Evolutionary conservation across 1,140 invertebrate species (phyloP), one percentile per base, ranked within the genome.

Genomic region (Drosophila simulans): DNA sequence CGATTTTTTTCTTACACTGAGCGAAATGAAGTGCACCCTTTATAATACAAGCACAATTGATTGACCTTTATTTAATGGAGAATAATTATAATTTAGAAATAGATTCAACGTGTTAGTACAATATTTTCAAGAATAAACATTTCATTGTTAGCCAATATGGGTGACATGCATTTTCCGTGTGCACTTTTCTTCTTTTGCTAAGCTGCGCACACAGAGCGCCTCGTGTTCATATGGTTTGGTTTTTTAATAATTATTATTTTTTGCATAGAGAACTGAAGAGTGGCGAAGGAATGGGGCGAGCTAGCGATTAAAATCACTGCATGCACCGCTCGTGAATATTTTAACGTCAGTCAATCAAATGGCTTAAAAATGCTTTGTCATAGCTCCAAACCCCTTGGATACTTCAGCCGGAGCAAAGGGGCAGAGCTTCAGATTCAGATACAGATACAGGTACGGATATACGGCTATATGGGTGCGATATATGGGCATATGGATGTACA

Each of bases 281-380:
- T 52, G 65, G 56, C 72, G 70, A 83, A 83, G 82, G 72, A 86
- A 51, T 84, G 83, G 70, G 83, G 75, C 75, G 65, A 56, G 83
- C 79, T 72, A 62, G 82, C 82, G 82, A 86, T 86, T 86, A 86
- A 86, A 86, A 86, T 86, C 82, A 83, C 72, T 77, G 72, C 63
- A 75, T 75, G 72, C 73, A 75, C 62, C 53, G 73, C 82, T 82
- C 79, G 80, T 88, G 84, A 88, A 88, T 88, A 88, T 88, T 89
- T 88, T 88, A 88, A 88, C 84, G 84, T 88, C 84, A 88, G 84
- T 88, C 84, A 88, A 88, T 88, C 84, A 88, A 88, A 88, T 88
- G 84, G 84, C 83, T 84, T 84, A 88, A 88, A 88, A 89, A 88
- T 88, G 84, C 84, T 89, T 89, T 88, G 84, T 88, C 84, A 88